Evolutionary conservation across 2,113 vertebrate genomes (phyloP).

Genomic region (Channa argus): DNA sequence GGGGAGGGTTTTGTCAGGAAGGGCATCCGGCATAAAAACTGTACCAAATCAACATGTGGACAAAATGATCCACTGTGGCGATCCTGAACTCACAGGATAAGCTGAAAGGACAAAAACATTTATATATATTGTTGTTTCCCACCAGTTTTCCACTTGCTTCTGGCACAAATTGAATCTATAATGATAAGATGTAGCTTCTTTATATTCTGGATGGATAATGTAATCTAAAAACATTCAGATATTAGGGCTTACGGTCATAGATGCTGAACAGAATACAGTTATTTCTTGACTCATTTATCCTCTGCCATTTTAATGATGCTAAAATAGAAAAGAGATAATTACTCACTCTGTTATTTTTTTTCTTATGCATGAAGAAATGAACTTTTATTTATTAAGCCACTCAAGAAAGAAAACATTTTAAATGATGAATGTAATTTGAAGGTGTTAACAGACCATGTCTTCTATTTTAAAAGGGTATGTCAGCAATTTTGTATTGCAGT

Average conservation of each 20-base stretch:
- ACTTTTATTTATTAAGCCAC: constrained; percentile 13
- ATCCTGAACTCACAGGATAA: too few species aligned
- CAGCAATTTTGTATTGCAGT: background rate
- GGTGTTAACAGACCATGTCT: background rate
- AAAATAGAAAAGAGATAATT: constrained; percentile 29
- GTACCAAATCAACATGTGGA: too few species aligned
- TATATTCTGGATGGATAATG: too few species aligned
- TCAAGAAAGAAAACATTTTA: background rate
- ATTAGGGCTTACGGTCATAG: constrained; percentile 27
- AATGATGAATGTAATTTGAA: background rate
- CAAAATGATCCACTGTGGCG: too few species aligned
- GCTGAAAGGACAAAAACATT: too few species aligned
- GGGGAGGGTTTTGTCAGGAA: too few species aligned
- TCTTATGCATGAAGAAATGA: constrained; percentile 10
- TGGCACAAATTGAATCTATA: too few species aligned
- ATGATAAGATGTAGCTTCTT: too few species aligned
- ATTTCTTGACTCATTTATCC: background rate
- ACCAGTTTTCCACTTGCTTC: too few species aligned
- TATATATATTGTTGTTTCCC: too few species aligned
- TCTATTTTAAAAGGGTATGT: too few species aligned
- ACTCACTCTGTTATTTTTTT: constrained; percentile 35
- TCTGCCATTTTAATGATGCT: constrained; percentile 11
- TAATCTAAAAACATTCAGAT: background rate
- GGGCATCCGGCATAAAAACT: too few species aligned
- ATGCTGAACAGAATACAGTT: constrained; percentile 20